Base-by-base conservation (phyloP, 2,113 vertebrate genomes). In the Mastomys natalensis region DNA sequence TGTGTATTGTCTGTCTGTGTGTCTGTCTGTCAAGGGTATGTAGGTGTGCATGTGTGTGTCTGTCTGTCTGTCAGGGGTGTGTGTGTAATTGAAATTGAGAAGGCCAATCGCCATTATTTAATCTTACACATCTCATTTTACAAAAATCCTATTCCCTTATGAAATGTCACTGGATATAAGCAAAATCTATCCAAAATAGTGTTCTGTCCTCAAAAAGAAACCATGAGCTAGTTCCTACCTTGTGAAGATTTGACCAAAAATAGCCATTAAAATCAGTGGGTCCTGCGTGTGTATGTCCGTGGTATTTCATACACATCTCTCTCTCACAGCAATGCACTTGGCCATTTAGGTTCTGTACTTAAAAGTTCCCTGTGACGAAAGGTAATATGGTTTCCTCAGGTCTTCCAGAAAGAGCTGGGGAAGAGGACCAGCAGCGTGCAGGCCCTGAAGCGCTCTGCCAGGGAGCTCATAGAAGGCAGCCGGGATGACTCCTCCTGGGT, bases 401-500 rank as follows among this genome's bases (percentile, higher is more conserved):
- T 98, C 96, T 99, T 99, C 98, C 99, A 99, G 96, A 99, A 99
- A 94, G 99, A 99, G 98, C 55, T 99, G 98, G 99, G 99, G 24
- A 99, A 99, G 97, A 99, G 99, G 96, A 99, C 99, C 0, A 99
- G 99, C 93, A 99, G 99, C 0, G 99, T 99, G 77, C 99, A 99
- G 98, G 99, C 99, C 78, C 98, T 99, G 95, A 99, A 99, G 95
- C 99, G 99, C 70, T 99, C 99, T 0, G 99, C 99, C 37, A 98
- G 98, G 77, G 99, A 99, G 51, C 98, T 99, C 94, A 98, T 99
- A 9, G 99, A 99, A 92, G 99, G 98, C 98, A 99, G 99, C 72
- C 99, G 99, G 3, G 99, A 99, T 10, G 99, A 99, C 97, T 99
- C 99, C 8, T 99, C 99, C 48, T 99, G 99, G 99, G 99, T 99